Evolutionary conservation across 2,797 vertebrate genomes (phyloP).

Genomic region (Garrulus glandarius): DNA sequence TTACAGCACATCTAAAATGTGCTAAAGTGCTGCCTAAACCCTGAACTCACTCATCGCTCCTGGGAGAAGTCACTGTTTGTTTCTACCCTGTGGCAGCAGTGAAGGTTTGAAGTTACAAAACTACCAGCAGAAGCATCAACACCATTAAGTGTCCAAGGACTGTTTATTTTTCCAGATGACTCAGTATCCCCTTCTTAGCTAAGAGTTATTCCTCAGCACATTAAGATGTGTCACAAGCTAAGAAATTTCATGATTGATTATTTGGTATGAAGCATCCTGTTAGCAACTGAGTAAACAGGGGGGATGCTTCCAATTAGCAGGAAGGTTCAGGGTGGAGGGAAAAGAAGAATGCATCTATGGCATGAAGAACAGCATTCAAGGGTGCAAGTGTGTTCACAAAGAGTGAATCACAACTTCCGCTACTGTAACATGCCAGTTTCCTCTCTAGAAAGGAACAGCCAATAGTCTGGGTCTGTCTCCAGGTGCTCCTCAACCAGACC

Average conservation of each 20-base stretch:
- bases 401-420: not conserved
- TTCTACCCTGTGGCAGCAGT: not conserved
- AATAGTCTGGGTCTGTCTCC: not conserved
- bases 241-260: slow-evolving; percentile 21
- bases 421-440: not conserved
- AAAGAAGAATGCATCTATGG: not conserved
- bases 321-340: not conserved
- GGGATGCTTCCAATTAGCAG: not conserved
- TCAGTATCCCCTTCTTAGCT: slow-evolving; percentile 11
- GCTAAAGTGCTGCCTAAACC: not conserved
- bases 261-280: slow-evolving; percentile 33
- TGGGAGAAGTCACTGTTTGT: not conserved
- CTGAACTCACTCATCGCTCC: not conserved
- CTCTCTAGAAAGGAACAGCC: not conserved
- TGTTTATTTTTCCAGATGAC: slow-evolving; percentile 62
- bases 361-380: not conserved
- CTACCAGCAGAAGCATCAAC: not conserved
- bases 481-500: not conserved
- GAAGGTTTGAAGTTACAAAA: slow-evolving; percentile 33
- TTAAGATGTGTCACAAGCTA: slow-evolving; percentile 38
- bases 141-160: not conserved
- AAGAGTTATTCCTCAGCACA: not conserved
- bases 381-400: not conserved
- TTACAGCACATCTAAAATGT: not conserved
- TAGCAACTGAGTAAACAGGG: slow-evolving; percentile 17